Base-by-base conservation (phyloP, 30 jellyfish, hydroid and myxozoan genomes). In the Phacellophora camtschatica region DNA sequence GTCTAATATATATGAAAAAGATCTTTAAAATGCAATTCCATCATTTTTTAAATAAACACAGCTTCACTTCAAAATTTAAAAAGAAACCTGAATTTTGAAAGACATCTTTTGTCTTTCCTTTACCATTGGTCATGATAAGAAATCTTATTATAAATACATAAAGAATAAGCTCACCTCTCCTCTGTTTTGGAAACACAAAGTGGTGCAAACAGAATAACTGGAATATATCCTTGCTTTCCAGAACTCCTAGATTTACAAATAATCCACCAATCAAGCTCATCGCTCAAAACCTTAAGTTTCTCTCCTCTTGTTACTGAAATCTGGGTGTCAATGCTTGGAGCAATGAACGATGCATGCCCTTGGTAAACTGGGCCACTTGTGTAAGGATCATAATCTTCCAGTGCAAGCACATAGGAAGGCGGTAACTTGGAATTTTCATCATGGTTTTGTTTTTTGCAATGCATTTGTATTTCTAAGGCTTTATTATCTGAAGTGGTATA, bases 201-300 rank as follows among this genome's bases (percentile, higher is more conserved):
- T n/a, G 90, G 90, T 46, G 90, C 90, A 63, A 78, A 63, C 51
- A 61, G 20, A 19, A 32, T 36, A 2, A 74, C 11, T 13, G 90
- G 82, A 4, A 63, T 74, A 62, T 78, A 78, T 8, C 90, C 90
- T 20, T 62, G 29, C 33, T 29, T 30, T 0, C 63, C 71, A 36
- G 74, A n/a, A 2, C 5, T 64, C 15, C 2, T 53, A 3, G 27
- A n/a, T 63, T 78, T 69, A 54, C 90, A 78, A 15, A 45, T 71
- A 13, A 78, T 64, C 90, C 90, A 78, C 90, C 90, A 78, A 45
- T 62, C 90, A 22, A 78, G 30, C 49, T 22, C 74, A 25, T 78
- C 74, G 64, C 82, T 58, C 46, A 78, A 4, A 13, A 78, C 90
- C 28, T 25, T 31, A 6, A 78, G 58, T 27, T 31, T 27, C 30